Percentiles rank a stretch among this genome's conserved stretches.
Evolutionary conservation across 2,113 vertebrate species (phyloP).

Genomic region (Bubo blakistoni): DNA sequence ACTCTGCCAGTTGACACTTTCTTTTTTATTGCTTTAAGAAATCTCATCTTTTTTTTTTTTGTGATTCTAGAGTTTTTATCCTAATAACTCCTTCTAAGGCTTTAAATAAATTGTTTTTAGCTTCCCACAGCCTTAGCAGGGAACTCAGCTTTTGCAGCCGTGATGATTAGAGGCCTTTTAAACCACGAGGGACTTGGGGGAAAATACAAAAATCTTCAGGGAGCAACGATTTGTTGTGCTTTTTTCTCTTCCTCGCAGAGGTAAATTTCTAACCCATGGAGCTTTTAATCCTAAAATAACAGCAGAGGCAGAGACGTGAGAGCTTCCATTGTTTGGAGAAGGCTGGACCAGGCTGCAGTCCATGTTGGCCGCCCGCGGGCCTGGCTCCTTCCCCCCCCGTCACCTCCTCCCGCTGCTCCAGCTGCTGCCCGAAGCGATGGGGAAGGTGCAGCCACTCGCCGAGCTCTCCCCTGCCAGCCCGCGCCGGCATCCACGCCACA

Average conservation of each 20-base stretch:
- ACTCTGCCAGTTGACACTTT: not conserved
- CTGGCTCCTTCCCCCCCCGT: not conserved
- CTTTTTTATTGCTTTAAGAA: not conserved
- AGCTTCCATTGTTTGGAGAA: constrained; percentile 2
- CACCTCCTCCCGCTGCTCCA: not conserved
- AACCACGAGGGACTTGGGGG: not conserved
- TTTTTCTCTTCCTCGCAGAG: constrained; percentile 19
- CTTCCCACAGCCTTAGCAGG: constrained; percentile 47
- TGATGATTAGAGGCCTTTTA: constrained; percentile 47
- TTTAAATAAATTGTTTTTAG: constrained; percentile 40
- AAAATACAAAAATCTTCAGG: not conserved
- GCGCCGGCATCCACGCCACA: not conserved
- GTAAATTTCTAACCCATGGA: constrained; percentile 52
- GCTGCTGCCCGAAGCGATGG: not conserved
- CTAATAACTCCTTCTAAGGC: constrained; percentile 1
- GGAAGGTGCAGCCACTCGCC: not conserved
- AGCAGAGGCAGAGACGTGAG: constrained; percentile 47
- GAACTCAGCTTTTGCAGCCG: constrained; percentile 26
- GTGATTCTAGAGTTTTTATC: not conserved
- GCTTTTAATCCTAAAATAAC: constrained; percentile 72
- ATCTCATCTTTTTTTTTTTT: not conserved
- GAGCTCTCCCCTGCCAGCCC: not conserved
- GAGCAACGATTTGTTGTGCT: not conserved
- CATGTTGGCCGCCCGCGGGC: accelerated
- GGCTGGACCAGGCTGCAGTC: constrained; percentile 26